Conservation (phyloP, 2,888 invertebrate species). For the Eumerus sabulonum region DNA sequence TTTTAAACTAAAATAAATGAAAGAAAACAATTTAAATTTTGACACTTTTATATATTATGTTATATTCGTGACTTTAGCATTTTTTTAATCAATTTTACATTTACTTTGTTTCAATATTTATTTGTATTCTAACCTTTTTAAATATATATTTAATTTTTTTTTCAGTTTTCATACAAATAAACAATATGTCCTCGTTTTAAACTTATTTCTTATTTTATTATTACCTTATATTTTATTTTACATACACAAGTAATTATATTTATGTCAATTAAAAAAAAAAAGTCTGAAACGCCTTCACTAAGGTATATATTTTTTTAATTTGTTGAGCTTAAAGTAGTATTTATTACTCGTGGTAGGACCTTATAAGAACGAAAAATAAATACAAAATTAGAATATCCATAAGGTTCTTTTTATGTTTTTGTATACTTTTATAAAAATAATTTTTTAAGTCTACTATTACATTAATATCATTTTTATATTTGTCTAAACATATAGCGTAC, state of each 20-base stretch:
- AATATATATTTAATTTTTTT: constrained; percentile 23
- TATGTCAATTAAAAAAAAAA: constrained; percentile 46
- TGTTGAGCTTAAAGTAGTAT: constrained; percentile 23
- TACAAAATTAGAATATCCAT: not conserved
- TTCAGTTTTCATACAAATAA: constrained; percentile 38
- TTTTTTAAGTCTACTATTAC: constrained; percentile 43
- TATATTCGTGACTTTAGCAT: constrained; percentile 15
- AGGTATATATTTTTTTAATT: constrained; percentile 15
- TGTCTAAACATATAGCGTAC: constrained; percentile 21
- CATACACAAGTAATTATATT: constrained; percentile 49
- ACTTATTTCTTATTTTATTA: constrained; percentile 15
- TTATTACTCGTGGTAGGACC: constrained; percentile 8
- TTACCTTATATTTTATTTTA: constrained; percentile 51
- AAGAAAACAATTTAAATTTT: no score
- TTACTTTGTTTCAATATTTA: constrained; percentile 18
- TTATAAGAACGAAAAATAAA: not conserved
- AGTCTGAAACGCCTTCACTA: constrained; percentile 32
- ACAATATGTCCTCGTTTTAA: constrained; percentile 25
- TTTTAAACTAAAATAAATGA: no score
- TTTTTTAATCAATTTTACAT: constrained; percentile 49
- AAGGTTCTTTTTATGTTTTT: not conserved
- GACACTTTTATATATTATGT: constrained; percentile 43
- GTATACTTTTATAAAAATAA: constrained; percentile 60
- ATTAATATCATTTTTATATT: constrained; percentile 25
- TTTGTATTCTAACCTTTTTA: not conserved